These are phyloP conservation scores for Clinocottus analis DNA, from an alignment of 2,113 vertebrate species.

Conservation along the genomic window DNA sequence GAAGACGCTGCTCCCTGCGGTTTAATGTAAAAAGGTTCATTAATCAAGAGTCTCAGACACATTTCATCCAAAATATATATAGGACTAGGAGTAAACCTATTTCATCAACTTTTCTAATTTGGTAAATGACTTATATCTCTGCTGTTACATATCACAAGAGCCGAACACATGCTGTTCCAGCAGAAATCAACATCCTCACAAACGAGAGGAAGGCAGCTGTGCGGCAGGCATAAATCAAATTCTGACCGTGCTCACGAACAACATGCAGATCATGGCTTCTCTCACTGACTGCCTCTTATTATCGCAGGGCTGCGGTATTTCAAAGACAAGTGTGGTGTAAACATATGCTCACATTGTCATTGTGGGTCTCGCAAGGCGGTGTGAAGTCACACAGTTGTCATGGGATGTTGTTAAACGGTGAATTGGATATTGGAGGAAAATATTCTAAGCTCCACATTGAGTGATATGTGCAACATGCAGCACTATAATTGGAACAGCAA, in stretches of 20 bases:
- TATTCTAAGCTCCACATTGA: not conserved
- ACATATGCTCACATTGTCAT: not conserved
- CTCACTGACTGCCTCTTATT: not conserved
- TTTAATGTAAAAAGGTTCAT: not conserved
- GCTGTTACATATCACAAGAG: no score
- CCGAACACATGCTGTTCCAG: no score
- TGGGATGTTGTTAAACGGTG: not conserved
- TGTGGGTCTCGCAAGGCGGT: not conserved
- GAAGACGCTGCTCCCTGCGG: not conserved
- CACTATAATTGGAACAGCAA: no score
- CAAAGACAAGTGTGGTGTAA: not conserved
- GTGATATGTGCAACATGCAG: not conserved
- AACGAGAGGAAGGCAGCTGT: not conserved
- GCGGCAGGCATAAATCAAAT: not conserved
- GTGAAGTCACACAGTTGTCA: not conserved
- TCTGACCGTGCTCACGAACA: not conserved
- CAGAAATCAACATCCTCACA: not conserved
- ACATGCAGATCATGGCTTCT: not conserved
- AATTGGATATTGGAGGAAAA: not conserved
- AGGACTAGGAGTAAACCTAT: not conserved
- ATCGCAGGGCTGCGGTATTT: not conserved
- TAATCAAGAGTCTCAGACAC: not conserved
- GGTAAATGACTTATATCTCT: not conserved
- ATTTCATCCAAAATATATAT: no score
- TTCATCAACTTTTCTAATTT: not conserved